phyloP scores from a whole-genome alignment of 2,797 vertebrate genomes.

The Chelidonichthys spinosus region DNA sequence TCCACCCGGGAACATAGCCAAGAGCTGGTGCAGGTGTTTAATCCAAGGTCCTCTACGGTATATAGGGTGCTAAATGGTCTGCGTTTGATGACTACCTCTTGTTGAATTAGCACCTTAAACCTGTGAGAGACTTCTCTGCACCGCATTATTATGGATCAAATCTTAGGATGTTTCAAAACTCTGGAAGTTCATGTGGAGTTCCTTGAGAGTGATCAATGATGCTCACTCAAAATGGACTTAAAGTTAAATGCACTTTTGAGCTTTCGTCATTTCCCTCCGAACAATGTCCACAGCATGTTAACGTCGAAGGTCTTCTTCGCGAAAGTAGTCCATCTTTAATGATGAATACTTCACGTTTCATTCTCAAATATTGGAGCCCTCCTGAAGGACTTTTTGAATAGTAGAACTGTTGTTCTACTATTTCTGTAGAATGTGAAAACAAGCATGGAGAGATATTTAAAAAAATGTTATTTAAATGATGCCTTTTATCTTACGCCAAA shows the following conservation, averaged over 20 bases:
- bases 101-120: background rate
- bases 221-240: background rate
- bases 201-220: background rate
- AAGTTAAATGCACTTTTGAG: background rate
- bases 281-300: background rate
- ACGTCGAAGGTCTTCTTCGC: background rate
- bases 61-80: background rate
- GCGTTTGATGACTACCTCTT: background rate
- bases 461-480: background rate
- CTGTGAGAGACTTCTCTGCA: background rate
- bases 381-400: background rate
- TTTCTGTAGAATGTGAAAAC: too few species aligned
- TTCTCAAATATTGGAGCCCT: background rate
- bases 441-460: background rate
- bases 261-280: background rate
- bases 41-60: background rate
- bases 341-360: background rate
- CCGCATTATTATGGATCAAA: background rate
- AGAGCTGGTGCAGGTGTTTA: background rate
- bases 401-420: background rate
- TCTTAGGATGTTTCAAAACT: constrained; percentile 2
- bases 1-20: constrained; percentile 1
- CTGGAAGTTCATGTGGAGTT: background rate
- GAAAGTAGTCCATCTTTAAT: background rate
- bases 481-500: too few species aligned